Evolutionary conservation across 1,140 invertebrate genomes (phyloP).

Genomic region (Aphidius ervi): DNA sequence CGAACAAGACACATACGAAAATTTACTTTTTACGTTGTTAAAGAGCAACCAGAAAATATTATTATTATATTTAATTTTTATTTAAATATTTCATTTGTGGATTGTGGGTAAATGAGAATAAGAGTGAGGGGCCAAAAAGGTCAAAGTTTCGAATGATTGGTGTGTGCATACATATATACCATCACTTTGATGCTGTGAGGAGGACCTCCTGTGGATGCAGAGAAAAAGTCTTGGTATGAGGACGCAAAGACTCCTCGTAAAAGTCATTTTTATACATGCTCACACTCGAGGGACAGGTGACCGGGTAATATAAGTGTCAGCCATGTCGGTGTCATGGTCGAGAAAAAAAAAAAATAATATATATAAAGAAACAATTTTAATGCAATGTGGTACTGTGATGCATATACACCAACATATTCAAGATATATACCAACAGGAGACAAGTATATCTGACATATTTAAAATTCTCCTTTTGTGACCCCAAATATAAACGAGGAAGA

Average conservation of each 20-base stretch:
- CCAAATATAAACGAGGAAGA: too few relatives aligned
- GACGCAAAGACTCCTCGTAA: conserved; percentile 41
- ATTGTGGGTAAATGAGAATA: background rate
- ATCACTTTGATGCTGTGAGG: too few relatives aligned
- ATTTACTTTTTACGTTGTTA: too few relatives aligned
- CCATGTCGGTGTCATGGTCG: conserved; percentile 11
- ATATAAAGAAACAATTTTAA: conserved; percentile 9
- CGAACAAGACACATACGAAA: too few relatives aligned
- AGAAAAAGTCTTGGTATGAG: conserved; percentile 17
- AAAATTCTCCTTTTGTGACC: too few relatives aligned
- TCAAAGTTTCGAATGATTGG: too few relatives aligned
- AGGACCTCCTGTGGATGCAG: conserved; percentile 47
- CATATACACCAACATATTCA: background rate
- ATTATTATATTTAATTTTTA: too few relatives aligned
- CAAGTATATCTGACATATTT: background rate
- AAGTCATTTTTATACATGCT: conserved; percentile 44
- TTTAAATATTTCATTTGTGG: too few relatives aligned
- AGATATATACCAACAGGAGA: background rate
- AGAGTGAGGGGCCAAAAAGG: too few relatives aligned
- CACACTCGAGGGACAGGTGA: conserved; percentile 45
- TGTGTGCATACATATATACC: too few relatives aligned
- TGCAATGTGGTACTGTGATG: conserved; percentile 9
- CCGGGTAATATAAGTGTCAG: conserved; percentile 23
- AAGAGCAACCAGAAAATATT: too few relatives aligned
- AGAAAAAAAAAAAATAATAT: conserved; percentile 8